phyloP scores from a whole-genome alignment of 2,797 vertebrate species.

The Threskiornis aethiopicus region DNA sequence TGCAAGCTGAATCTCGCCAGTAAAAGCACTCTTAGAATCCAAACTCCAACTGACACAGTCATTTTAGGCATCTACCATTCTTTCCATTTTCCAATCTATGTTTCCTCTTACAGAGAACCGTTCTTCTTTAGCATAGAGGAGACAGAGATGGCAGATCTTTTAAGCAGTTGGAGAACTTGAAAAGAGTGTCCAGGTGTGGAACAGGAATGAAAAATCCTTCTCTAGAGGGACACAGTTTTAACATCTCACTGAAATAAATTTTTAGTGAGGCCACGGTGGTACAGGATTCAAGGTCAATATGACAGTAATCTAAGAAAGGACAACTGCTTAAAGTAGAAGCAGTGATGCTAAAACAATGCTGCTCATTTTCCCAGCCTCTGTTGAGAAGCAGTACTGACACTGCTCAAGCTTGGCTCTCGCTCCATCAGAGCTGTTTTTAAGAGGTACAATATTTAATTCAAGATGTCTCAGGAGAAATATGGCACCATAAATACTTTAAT shows the following conservation, averaged over 20 bases:
- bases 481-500: constrained; percentile 2
- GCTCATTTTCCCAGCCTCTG: background rate
- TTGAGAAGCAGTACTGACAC: background rate
- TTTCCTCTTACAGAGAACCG: background rate
- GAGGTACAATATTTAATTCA: background rate
- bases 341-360: background rate
- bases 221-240: background rate
- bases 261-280: background rate
- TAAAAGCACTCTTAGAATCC: background rate
- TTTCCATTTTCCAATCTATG: background rate
- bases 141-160: background rate
- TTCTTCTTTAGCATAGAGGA: background rate
- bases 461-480: background rate
- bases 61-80: background rate
- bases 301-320: background rate
- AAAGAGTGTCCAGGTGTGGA: background rate
- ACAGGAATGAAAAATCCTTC: background rate
- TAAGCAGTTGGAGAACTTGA: background rate
- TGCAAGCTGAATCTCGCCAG: background rate
- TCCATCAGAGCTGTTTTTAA: background rate
- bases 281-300: background rate
- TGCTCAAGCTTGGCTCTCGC: background rate
- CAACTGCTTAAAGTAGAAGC: background rate
- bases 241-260: background rate
- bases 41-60: background rate